Conservation (phyloP, 2,797 vertebrate species). For the Borostomias antarcticus region DNA sequence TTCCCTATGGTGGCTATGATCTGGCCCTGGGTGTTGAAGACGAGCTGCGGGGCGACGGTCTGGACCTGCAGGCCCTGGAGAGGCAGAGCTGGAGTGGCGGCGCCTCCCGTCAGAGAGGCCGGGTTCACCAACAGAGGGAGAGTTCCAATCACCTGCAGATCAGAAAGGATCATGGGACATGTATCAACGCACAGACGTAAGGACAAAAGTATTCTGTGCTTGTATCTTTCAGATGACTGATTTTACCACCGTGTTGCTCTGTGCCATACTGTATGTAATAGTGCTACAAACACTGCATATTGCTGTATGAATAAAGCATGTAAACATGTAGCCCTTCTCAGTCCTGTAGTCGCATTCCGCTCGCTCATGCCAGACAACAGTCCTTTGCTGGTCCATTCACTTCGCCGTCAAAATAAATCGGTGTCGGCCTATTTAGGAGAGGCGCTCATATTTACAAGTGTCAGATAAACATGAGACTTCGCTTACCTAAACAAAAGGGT, state of each 20-base stretch:
- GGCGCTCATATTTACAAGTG: no score
- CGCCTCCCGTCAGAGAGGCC: conserved; percentile 77
- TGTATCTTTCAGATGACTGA: background rate
- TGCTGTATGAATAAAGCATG: no score
- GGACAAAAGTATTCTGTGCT: background rate
- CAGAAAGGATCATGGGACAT: background rate
- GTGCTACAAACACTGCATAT: no score
- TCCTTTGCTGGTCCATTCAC: no score
- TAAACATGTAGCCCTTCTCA: no score
- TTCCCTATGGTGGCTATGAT: conserved; percentile 90
- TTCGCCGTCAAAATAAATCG: no score
- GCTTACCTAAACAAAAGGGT: no score
- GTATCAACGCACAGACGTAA: no score
- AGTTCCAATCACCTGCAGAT: conserved; percentile 87
- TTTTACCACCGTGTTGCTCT: background rate
- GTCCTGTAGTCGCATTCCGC: no score
- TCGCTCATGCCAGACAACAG: no score
- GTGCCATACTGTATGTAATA: background rate
- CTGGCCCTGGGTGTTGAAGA: conserved; percentile 93
- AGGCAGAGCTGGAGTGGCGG: conserved; percentile 71
- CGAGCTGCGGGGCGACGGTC: conserved; percentile 88
- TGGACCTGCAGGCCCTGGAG: conserved; percentile 84
- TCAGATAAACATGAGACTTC: no score
- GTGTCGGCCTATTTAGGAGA: no score
- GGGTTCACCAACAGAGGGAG: conserved; percentile 90